Evolutionary conservation across 1,140 invertebrate species (phyloP), one percentile per base, ranked within the genome.

Genomic region (Psilanteris sp.): DNA sequence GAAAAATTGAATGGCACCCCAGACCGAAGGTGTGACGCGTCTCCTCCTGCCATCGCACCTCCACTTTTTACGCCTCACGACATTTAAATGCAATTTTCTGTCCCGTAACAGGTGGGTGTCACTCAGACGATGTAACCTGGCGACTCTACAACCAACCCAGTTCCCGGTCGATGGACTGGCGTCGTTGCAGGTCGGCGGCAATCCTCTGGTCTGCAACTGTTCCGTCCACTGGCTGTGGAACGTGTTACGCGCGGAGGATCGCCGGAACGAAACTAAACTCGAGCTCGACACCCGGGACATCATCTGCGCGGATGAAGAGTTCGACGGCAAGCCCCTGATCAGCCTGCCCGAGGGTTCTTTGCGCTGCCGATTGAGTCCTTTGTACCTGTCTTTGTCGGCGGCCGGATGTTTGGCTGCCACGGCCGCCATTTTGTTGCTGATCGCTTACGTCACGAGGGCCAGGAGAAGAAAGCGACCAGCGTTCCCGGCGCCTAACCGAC

Each of bases 181-280:
- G 76, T 90, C 90, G 44, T 87, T 96, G 1, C 90, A 91, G 68
- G 89, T 96, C 13, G 92, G 93, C 15, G 94, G 94, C 8, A 96
- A 96, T 88, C 95, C 95, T 0, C 90, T 96, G 34, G 89, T 93
- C 44, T 97, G 96, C 85, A 96, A 96, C 86, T 97, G 96, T 79
- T 95, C 95, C 9, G 84, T 96, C 39, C 89, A 94, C 29, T 97
- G 95, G 95, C 87, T 97, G 1, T 96, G 94, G 94, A 92, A 93
- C 75, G 87, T 95, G 13, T 90, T 91, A 16, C 89, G 90, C 3
- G 67, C 83, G 1, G 84, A 86, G 55, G 84, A 87, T 20, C 64
- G 74, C 0, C 75, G 84, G 5, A 87, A 84, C 73, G 79, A 79
- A 46, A 84, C 81, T 1, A 73, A 80, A 6, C 77, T 89, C 9